Base-by-base conservation (phyloP, 2,797 vertebrate genomes). In the Mus spretus region DNA sequence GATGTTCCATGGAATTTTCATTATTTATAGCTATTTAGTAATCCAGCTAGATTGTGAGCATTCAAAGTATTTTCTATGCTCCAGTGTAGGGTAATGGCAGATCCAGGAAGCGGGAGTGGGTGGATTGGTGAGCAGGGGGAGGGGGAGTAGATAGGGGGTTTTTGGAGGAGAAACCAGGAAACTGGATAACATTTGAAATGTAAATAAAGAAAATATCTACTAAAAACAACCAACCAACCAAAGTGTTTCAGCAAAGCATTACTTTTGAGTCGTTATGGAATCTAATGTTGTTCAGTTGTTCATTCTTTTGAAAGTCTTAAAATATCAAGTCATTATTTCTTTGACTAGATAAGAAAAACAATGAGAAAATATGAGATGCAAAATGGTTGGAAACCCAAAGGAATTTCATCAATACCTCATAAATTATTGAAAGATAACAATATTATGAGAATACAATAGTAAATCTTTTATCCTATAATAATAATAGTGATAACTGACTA, bases 401-500 rank as follows among this genome's bases (percentile, higher is more conserved):
- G 26, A 5, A 44, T 40, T 63, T 78, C 6, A 12, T 28, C 74
- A 44, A 10, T 9, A 81, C 37, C 77, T 47, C n/a, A 31, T 72
- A 40, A 89, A 65, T 79, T 88, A n/a, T 63, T 57, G 78, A 94
- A 96, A 34, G 31, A 1, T 20, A 94, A 55, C 40, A 57, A 17
- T 37, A 63, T 87, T 82, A 0, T 74, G 34, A 65, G 3, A 78
- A 89, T 87, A 87, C 5, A 61, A 15, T 67, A 9, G 37, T 77
- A 78, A 74, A n/a, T 72, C 13, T 34, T 59, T 93, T 55, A 81
- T 89, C 88, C 1, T n/a, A 47, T 34, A 81, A 47, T 15, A 13
- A 61, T 22, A 12, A 34, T 67, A 20, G 7, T 44, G 0, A 85
- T 34, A 82, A 47, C 26, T 15, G 7, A 82, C 40, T 80, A 31